A percentile compares a stretch with the other conserved stretches of the same genome.
Evolutionary conservation across 2,113 vertebrate species (phyloP).

Genomic region (Corythornis cristatus): DNA sequence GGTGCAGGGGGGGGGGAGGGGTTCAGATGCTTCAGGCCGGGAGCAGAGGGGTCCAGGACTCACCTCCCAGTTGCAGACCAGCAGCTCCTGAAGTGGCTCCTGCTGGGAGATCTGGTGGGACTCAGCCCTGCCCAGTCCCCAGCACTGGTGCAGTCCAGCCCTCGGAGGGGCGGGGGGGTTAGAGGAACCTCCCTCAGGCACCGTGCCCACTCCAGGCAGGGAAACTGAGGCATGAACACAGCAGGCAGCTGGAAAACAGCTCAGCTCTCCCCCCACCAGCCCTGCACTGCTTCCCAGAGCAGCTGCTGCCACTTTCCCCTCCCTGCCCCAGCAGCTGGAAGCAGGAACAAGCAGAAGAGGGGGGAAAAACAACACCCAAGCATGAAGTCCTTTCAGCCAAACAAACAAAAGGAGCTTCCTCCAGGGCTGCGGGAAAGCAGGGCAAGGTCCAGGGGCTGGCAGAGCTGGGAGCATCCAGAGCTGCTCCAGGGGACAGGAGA

Average conservation of each 20-base stretch:
- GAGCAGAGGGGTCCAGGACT: neutral
- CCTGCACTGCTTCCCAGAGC: rapidly evolving
- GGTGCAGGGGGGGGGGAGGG: too few relatives aligned
- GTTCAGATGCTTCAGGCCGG: neutral
- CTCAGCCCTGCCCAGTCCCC: neutral
- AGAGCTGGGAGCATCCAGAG: rapidly evolving
- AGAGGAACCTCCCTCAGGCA: neutral
- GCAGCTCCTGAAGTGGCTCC: neutral
- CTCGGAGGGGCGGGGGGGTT: neutral
- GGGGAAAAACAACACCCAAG: neutral
- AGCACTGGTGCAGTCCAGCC: neutral
- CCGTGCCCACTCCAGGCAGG: neutral
- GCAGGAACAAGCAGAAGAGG: neutral
- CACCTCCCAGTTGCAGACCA: neutral
- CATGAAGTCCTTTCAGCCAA: neutral
- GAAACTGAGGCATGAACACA: neutral
- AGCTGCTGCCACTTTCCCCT: rapidly evolving
- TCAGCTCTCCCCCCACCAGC: rapidly evolving
- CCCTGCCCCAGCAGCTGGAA: neutral
- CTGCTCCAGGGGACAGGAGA: neutral
- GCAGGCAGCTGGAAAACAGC: neutral
- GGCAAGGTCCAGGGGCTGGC: neutral
- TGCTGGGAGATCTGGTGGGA: neutral
- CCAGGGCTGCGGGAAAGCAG: neutral
- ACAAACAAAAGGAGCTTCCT: slow-evolving; percentile 46